These are phyloP conservation scores for Trochalopteron elliotii DNA, from an alignment of 2,113 vertebrate species.

Conservation along the genomic window DNA sequence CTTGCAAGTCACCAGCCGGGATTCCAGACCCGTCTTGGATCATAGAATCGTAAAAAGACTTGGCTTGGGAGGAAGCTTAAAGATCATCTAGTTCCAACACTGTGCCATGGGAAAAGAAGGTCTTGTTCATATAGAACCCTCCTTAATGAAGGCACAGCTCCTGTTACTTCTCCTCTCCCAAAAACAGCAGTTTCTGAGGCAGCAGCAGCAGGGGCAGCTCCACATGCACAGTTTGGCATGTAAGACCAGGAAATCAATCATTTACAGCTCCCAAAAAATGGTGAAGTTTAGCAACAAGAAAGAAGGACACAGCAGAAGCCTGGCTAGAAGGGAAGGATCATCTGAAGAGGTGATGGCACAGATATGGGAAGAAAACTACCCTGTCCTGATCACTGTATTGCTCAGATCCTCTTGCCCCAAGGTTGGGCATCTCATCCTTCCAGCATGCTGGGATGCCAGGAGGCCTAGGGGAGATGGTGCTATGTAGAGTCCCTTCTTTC, in stretches of 20 bases:
- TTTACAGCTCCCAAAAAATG: background rate
- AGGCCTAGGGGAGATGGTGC: background rate
- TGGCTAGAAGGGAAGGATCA: background rate
- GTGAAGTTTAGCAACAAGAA: background rate
- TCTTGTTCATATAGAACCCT: background rate
- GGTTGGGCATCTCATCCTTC: background rate
- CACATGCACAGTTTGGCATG: too few species aligned
- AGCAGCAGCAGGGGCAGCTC: background rate
- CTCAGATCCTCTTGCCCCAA: background rate
- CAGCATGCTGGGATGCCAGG: background rate
- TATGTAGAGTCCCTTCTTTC: background rate
- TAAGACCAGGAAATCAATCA: background rate
- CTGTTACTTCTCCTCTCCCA: background rate
- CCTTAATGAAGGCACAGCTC: background rate
- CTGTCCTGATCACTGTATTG: background rate
- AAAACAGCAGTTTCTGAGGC: background rate
- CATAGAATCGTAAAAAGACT: background rate
- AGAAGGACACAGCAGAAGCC: background rate
- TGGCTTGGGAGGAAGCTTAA: background rate
- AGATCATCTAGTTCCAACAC: background rate
- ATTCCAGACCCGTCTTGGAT: background rate
- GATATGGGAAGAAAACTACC: background rate
- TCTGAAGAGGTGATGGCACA: background rate
- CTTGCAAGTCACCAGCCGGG: accelerated
- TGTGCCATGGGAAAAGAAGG: background rate